These are phyloP conservation scores for Gastrophysa polygoni DNA, from an alignment of 2,888 invertebrate species.

Conservation along the genomic window DNA sequence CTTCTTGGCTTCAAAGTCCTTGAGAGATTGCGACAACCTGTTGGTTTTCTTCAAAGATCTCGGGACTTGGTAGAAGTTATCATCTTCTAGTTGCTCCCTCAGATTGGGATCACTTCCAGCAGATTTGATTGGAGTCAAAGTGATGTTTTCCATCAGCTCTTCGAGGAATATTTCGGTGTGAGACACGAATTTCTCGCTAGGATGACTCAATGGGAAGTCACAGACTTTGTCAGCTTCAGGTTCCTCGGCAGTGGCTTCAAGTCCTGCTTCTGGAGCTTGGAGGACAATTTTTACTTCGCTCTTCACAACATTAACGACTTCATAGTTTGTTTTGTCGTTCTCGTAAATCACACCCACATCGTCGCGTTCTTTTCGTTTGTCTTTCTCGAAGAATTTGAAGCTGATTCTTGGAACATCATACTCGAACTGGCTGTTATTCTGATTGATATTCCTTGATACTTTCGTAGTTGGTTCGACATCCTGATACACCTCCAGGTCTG, in stretches of 20 bases:
- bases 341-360: conserved; percentile 34
- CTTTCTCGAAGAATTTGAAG: conserved; percentile 55
- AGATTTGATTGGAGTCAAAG: conserved; percentile 46
- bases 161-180: conserved; percentile 40
- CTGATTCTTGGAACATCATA: conserved; percentile 57
- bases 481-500: conserved; percentile 40
- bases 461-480: conserved; percentile 36
- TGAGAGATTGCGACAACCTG: conserved; percentile 52
- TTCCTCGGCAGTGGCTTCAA: background rate
- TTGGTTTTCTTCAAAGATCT: conserved; percentile 45
- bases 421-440: conserved; percentile 46
- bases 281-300: conserved; percentile 50
- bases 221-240: conserved; percentile 9
- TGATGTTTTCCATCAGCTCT: conserved; percentile 35
- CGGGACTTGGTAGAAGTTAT: conserved; percentile 56
- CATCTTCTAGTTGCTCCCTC: conserved; percentile 39
- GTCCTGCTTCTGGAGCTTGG: background rate
- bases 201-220: conserved; percentile 30
- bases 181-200: conserved; percentile 38
- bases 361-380: conserved; percentile 19
- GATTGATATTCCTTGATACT: conserved; percentile 37
- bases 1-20: conserved; percentile 51
- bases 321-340: conserved; percentile 35
- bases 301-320: conserved; percentile 29
- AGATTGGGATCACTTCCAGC: conserved; percentile 54